A percentile compares a stretch with the other conserved stretches of the same genome.
Evolutionary conservation across 2,888 invertebrate genomes (phyloP).

Genomic region (Epirrita christyi): DNA sequence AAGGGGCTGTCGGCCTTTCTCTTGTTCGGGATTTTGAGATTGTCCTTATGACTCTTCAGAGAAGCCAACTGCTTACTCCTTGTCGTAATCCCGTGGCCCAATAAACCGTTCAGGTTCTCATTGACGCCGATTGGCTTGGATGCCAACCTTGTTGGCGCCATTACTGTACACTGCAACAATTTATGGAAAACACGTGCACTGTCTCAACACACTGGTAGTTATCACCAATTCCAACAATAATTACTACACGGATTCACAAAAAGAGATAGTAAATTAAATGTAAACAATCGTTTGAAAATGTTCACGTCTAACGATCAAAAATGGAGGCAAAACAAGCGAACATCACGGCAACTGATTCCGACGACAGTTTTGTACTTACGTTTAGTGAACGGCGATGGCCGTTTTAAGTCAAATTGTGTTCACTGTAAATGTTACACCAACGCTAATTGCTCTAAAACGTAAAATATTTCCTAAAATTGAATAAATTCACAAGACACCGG

Average conservation of each 20-base stretch:
- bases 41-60: conserved; percentile 73
- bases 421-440: conserved; percentile 55
- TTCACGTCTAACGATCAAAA: conserved; percentile 69
- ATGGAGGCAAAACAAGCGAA: conserved; percentile 83
- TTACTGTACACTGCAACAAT: conserved; percentile 68
- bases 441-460: conserved; percentile 47
- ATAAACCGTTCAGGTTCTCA: conserved; percentile 73
- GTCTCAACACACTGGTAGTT: conserved; percentile 39
- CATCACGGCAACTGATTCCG: conserved; percentile 60
- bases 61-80: conserved; percentile 85
- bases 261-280: conserved; percentile 41
- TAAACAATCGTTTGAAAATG: conserved; percentile 63
- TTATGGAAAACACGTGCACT: conserved; percentile 60
- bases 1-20: conserved; percentile 93
- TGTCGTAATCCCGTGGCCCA: conserved; percentile 84
- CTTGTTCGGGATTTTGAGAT: conserved; percentile 86
- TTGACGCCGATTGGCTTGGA: conserved; percentile 78
- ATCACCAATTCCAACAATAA: conserved; percentile 21
- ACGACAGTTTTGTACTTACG: conserved; percentile 63
- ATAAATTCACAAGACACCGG: conserved; percentile 71
- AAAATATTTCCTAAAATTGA: conserved; percentile 56
- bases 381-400: conserved; percentile 63
- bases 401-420: conserved; percentile 56
- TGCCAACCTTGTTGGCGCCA: conserved; percentile 87
- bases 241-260: conserved; percentile 18